Evolutionary conservation across 1,140 invertebrate species (phyloP).

Genomic region (Arctopsyche grandis): DNA sequence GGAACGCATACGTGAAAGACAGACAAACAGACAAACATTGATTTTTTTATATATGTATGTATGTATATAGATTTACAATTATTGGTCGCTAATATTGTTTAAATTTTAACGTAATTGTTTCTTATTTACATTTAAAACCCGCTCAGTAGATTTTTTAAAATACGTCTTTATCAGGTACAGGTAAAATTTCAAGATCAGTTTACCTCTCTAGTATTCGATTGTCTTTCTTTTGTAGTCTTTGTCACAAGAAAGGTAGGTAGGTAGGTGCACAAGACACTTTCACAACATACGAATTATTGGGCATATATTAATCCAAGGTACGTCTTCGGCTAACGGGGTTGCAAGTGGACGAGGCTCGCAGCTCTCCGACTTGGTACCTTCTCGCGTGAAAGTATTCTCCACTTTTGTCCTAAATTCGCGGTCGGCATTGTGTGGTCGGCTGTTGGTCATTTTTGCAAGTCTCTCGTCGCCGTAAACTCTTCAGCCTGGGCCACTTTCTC

Average conservation of each 20-base stretch:
- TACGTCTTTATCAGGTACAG: too few relatives aligned
- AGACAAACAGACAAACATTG: too few relatives aligned
- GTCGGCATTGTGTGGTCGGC: not conserved
- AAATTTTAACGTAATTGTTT: too few relatives aligned
- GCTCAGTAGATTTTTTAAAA: too few relatives aligned
- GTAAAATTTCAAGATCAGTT: too few relatives aligned
- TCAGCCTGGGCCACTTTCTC: slow-evolving; percentile 34
- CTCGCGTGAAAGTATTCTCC: not conserved
- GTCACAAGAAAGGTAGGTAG: not conserved
- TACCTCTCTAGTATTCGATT: too few relatives aligned
- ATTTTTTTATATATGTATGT: too few relatives aligned
- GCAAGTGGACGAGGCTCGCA: not conserved
- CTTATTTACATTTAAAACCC: too few relatives aligned
- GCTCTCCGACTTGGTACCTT: not conserved
- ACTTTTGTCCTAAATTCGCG: slow-evolving; percentile 8
- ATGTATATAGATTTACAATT: too few relatives aligned
- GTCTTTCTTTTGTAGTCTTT: not conserved
- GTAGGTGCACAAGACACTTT: not conserved
- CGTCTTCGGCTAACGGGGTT: not conserved
- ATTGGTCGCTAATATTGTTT: too few relatives aligned
- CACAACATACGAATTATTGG: not conserved
- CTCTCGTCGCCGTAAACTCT: slow-evolving; percentile 4
- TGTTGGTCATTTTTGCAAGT: slow-evolving; percentile 29
- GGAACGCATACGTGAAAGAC: too few relatives aligned
- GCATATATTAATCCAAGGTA: too few relatives aligned